Evolutionary conservation across 2,113 vertebrate species (phyloP), one percentile per base, ranked within the genome.

Genomic region (Myotis brandtii): DNA sequence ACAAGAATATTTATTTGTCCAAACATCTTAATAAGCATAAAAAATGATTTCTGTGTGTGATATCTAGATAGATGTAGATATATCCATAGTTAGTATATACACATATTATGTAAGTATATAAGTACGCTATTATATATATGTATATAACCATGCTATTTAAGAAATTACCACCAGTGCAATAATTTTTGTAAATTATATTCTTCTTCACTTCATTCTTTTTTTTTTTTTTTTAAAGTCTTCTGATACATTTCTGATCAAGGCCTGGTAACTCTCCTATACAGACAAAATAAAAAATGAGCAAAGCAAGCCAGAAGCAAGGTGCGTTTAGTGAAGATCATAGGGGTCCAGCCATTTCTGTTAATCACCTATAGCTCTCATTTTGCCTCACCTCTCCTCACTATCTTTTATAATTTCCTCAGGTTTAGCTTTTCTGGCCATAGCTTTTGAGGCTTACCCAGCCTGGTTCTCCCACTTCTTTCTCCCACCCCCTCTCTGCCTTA

Each of bases 61-160:
- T 73, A 59, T 23, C 2, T 34, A 43, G 59, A 62, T 62, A 62
- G 25, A 27, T 62, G 23, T 27, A 62, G 59, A 62, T 62, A 62
- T 12, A 27, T 4, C 59, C 59, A 62, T 27, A 62, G 9, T 1
- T 27, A 62, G 59, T 62, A 62, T 40, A 21, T 64, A 18, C 43
- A 56, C 9, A 40, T 25, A 40, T 25, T 59, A 80, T 32, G 10
- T 30, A 70, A 46, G n/a, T 67, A 37, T 69, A 9, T 69, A 23
- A 18, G 46, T 23, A n/a, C 20, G 10, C 25, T 12, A 50, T 25
- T 7, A 46, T 14, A 43, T 46, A 32, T 72, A 2, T 66, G 11
- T 56, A 37, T 46, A n/a, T 62, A 77, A 40, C 17, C 8, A 91
- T 75, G 20, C 3, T 93, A 67, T 91, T 83, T 62, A 48, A 86